phyloP scores from a whole-genome alignment of 2,113 vertebrate genomes.

The Lophura nycthemera region DNA sequence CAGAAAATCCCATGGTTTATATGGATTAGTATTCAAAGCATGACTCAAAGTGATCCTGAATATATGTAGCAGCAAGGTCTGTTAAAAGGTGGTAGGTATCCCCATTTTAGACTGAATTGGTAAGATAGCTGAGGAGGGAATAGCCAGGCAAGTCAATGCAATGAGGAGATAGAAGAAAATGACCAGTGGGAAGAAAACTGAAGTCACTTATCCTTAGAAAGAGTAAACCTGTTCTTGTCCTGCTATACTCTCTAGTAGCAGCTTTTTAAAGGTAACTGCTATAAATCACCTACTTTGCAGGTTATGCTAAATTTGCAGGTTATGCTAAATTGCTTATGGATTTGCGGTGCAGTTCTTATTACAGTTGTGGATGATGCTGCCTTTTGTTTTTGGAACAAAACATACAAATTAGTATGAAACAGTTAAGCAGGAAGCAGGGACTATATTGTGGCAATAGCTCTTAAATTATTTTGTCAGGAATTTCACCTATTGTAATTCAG shows the following conservation, averaged over 20 bases:
- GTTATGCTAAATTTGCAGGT: background rate
- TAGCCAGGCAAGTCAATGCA: background rate
- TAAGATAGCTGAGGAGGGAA: background rate
- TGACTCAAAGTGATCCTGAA: background rate
- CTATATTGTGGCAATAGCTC: conserved; percentile 27
- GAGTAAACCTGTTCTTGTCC: background rate
- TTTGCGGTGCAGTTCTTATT: conserved; percentile 56
- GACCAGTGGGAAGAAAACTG: conserved; percentile 15
- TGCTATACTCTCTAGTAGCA: background rate
- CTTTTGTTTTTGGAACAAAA: conserved; percentile 65
- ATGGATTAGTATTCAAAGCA: background rate
- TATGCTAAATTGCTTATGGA: conserved; percentile 30
- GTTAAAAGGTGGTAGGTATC: background rate
- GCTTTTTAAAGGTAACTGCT: background rate
- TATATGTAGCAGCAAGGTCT: background rate
- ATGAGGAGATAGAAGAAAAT: conserved; percentile 3
- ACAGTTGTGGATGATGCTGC: conserved; percentile 37
- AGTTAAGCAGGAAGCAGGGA: conserved; percentile 32
- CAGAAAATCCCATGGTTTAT: background rate
- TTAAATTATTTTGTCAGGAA: conserved; percentile 66
- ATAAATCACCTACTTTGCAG: background rate
- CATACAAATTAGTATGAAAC: conserved; percentile 53
- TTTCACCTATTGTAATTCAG: conserved; percentile 61
- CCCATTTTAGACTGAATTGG: background rate
- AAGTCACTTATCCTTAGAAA: conserved; percentile 21